Base-by-base conservation (phyloP, 2,888 invertebrate species). In the Pherbina coryleti region DNA sequence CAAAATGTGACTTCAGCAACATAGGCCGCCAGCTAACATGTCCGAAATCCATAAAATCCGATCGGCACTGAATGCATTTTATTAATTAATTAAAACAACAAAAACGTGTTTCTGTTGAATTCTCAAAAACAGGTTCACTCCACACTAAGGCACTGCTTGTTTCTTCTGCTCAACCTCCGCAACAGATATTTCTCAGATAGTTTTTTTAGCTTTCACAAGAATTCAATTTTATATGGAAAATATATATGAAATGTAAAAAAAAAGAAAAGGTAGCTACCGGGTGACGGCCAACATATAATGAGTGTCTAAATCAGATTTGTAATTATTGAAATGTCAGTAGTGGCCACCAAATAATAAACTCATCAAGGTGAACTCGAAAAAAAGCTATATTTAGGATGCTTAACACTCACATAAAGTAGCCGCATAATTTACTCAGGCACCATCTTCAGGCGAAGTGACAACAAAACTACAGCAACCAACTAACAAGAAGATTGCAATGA, bases 311-410 rank as follows among this genome's bases (percentile, higher is more conserved):
- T 37, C 28, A 34, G 5, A 57, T 69, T 69, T 70, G 28, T 44
- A 57, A 76, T 57, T 69, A 71, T 76, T 71, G 17, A 71, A 64
- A 25, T 37, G 62, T 60, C 73, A 60, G 22, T 62, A 60, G 11
- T n/a, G 7, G 31, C 53, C 55, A 11, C n/a, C 55, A 25, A 73
- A 60, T 60, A 22, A 37, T 60, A 22, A 37, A 72, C 51, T 69
- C 49, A 69, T 69, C 51, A 69, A 51, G 25, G 11, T 22, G 14
- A 14, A 17, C 9, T 28, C 2, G 28, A n/a, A 53, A 71, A 71
- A n/a, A 53, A 9, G n/a, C 49, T 11, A 34, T 44, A 51, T 44
- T 44, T 17, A n/a, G 66, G 34, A 64, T 28, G 57, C 25, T 57
- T 44, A 72, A 72, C 57, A 73, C 5, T 37, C 37, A 7, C 44